Base-by-base conservation (phyloP, 1,140 invertebrate species). In the Aphidius ervi region DNA sequence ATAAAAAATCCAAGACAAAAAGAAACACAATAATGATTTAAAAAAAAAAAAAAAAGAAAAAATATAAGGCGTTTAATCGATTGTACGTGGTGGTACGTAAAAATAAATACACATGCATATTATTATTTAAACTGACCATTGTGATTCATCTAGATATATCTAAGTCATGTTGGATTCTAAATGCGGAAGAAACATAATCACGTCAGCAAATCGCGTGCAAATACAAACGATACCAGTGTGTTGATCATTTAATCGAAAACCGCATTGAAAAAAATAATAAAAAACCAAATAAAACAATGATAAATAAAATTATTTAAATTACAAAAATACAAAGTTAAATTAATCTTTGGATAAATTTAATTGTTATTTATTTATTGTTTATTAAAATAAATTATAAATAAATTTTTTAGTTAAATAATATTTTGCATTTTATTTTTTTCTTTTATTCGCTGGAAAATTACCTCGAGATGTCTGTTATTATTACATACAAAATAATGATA, bases 101-200 rank as follows among this genome's bases (percentile, higher is more conserved):
- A 53, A 47, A 47, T 42, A 53, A 47, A 47, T 42, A 43, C 20
- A 50, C 43, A 43, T 39, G 9, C 43, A 53, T 61, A 16, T 47
- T 49, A 41, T 41, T 56, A 16, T 40, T 45, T 52, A n/a, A 45
- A 59, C 4, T 23, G 56, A 31, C 23, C 23, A 31, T 31, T 7
- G 53, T 61, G 59, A 61, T 56, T 61, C 59, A 61, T 61, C 54
- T 9, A 54, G 47, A 56, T 55, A 54, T 47, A 42, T 54, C 47
- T 48, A 47, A 61, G 46, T 61, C 52, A 43, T 61, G 54, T 46
- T 61, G 23, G 46, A 61, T 61, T 46, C 54, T 61, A 56, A 61
- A 61, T 61, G 46, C 50, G 50, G 46, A 61, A 61, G 59, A 55
- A 45, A n/a, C 56, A 45, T 46, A 55, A 60, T 60, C 59, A 60